Conservation (phyloP, 1,140 invertebrate species). For the Formica exsecta region DNA sequence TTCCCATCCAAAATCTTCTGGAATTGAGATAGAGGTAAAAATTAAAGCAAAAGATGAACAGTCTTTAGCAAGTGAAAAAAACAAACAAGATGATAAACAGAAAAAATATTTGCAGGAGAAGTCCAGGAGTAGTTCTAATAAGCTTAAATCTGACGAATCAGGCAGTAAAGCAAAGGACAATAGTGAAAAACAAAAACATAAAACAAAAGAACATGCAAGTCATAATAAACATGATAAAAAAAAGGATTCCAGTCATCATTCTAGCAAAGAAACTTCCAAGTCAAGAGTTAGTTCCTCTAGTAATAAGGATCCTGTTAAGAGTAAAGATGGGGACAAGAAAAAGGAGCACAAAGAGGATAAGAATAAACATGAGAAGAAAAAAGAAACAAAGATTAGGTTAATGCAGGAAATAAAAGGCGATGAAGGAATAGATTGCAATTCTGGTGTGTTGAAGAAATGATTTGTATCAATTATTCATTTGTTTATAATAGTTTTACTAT, state of each 20-base stretch:
- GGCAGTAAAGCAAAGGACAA: conserved; percentile 73
- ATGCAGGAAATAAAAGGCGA: conserved; percentile 84
- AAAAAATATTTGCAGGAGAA: conserved; percentile 61
- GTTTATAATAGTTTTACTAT: conserved; percentile 33
- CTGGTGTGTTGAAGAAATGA: conserved; percentile 80
- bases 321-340: conserved; percentile 84
- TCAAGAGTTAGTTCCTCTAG: conserved; percentile 83
- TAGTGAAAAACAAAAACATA: conserved; percentile 62
- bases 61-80: conserved; percentile 59
- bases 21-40: conserved; percentile 63
- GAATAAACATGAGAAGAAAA: conserved; percentile 64
- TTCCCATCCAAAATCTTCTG: conserved; percentile 39
- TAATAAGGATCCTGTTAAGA: conserved; percentile 85
- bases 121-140: conserved; percentile 54
- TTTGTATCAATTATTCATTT: conserved; percentile 2
- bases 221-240: conserved; percentile 80
- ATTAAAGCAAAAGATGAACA: conserved; percentile 68
- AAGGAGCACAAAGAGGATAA: conserved; percentile 68
- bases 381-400: conserved; percentile 66
- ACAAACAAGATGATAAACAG: conserved; percentile 61
- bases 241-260: conserved; percentile 79
- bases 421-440: conserved; percentile 89
- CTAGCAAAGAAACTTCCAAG: conserved; percentile 80
- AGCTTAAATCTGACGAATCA: conserved; percentile 56
- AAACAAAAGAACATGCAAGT: conserved; percentile 61